These are phyloP conservation scores for Miichthys miiuy DNA, from an alignment of 2,797 vertebrate genomes.

Conservation along the genomic window DNA sequence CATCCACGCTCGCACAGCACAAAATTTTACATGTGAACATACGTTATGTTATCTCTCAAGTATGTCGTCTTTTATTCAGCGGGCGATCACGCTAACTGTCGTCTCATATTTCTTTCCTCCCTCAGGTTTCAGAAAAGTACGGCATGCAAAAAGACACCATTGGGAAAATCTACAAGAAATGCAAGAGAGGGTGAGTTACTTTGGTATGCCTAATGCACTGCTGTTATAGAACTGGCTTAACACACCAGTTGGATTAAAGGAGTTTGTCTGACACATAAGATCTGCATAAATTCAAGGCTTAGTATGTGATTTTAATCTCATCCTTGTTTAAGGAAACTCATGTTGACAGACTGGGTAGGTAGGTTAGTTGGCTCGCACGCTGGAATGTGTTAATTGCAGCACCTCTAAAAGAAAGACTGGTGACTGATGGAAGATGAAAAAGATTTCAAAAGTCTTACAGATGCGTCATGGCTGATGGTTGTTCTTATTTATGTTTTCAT, in stretches of 20 bases:
- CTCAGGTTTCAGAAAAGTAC: constrained; percentile 98
- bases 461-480: constrained; percentile 76
- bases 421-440: constrained; percentile 65
- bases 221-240: neutral
- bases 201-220: neutral
- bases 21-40: neutral
- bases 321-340: constrained; percentile 61
- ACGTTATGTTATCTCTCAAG: constrained; percentile 3
- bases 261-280: neutral
- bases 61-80: constrained; percentile 40
- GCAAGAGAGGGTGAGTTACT: constrained; percentile 95
- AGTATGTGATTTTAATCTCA: constrained; percentile 54
- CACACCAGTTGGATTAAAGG: constrained; percentile 3
- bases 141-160: constrained; percentile 94
- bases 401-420: constrained; percentile 65
- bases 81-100: constrained; percentile 37
- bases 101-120: constrained; percentile 53
- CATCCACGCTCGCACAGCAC: neutral
- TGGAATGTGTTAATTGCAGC: constrained; percentile 80
- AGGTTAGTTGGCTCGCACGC: constrained; percentile 60
- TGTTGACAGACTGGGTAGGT: constrained; percentile 69
- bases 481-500: constrained; percentile 62
- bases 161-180: constrained; percentile 98
- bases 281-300: constrained; percentile 36
- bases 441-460: constrained; percentile 65